Evolutionary conservation across 2,797 vertebrate genomes (phyloP).

Genomic region (Xenentodon cancila): DNA sequence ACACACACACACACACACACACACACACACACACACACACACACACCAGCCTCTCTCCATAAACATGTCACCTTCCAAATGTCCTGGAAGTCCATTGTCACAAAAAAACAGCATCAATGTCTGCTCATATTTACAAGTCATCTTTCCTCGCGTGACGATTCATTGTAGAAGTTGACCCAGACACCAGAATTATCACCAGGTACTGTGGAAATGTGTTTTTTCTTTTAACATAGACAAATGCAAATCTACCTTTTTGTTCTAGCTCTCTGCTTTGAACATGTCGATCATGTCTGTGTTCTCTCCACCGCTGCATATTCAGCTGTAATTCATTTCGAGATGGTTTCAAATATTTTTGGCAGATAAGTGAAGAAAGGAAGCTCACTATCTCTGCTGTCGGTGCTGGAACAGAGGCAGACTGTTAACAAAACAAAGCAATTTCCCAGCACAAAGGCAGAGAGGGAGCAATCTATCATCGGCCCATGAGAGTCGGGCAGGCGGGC

Average conservation of each 20-base stretch:
- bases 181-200: conserved; percentile 4
- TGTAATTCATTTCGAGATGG: conserved; percentile 31
- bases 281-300: background rate
- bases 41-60: no score
- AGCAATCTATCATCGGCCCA: conserved; percentile 75
- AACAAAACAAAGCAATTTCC: conserved; percentile 81
- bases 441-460: conserved; percentile 68
- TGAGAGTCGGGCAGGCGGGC: conserved; percentile 41
- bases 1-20: no score
- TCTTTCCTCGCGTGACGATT: no score
- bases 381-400: conserved; percentile 53
- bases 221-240: background rate
- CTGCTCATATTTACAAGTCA: no score
- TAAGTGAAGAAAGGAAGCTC: conserved; percentile 50
- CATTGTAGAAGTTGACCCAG: background rate
- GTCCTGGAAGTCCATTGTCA: no score
- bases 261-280: background rate
- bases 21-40: no score
- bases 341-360: conserved; percentile 46
- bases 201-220: background rate
- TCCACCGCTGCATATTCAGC: conserved; percentile 21
- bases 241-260: background rate
- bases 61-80: no score
- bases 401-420: conserved; percentile 64
- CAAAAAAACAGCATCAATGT: no score